Evolutionary conservation across 2,113 vertebrate genomes (phyloP), one percentile per base, ranked within the genome.

Genomic region (Rhadina sibilatrix): DNA sequence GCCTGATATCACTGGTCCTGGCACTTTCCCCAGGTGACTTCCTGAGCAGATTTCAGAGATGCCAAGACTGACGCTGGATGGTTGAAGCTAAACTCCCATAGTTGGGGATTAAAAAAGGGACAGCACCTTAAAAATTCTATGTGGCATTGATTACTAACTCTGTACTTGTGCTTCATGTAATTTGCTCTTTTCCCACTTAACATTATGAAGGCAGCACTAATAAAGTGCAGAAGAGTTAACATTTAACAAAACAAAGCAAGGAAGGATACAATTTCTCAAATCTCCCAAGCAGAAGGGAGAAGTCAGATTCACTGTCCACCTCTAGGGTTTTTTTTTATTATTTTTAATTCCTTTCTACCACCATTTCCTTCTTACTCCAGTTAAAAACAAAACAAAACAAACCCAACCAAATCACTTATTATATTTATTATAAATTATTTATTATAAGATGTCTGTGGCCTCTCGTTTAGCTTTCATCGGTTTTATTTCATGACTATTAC

Each of bases 1-100:
- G 31, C 24, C 84, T 83, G 96, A 38, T 95, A 38, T 60, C 92
- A 78, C 83, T 68, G 71, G 77, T 93, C 93, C 84, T 85, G 12
- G 68, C n/a, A 5, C 54, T 63, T 61, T 12, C 30, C 24, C 5
- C 75, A 75, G 70, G 60, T 85, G 81, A 89, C 61, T 63, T 57
- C 53, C 74, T 38, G 57, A 3, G 0, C 15, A 5, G 35, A 65
- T 59, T 49, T 61, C 59, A 61, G 31, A 37, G 54, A 25, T 11
- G 31, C 24, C 82, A 60, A 31, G 35, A 49, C 61, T n/a, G 37
- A 82, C 37, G 53, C 23, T 20, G n/a, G 46, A 28, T 10, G 28
- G 16, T 24, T 78, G 47, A 44, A 63, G 16, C 69, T 74, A 59
- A 80, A 24, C 7, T 47, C 50, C 24, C 17, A 1, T 3, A 49